Base-by-base conservation (phyloP, 2,797 vertebrate species). In the Crocodylus rhombifer region DNA sequence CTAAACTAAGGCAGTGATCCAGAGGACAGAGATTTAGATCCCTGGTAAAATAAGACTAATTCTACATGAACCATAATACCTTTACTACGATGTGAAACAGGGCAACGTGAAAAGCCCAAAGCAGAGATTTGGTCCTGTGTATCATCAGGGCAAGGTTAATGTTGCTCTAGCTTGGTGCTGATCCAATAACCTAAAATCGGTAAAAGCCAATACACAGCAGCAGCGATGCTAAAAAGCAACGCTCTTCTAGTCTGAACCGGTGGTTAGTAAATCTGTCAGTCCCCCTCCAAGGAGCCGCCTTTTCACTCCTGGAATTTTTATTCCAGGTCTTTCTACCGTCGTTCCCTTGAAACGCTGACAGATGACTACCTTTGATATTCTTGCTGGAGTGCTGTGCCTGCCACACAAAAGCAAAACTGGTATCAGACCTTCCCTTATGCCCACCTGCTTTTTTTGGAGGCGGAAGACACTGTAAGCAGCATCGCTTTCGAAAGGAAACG, bases 281-380 rank as follows among this genome's bases (percentile, higher is more conserved):
- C 75, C 85, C 85, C 80, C 91, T 94, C 84, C 74, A 81, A 89
- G 85, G 81, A 86, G 76, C 86, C 84, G 79, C 61, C 28, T 58
- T 74, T 65, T 80, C 74, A 75, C 9, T 11, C 28, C 6, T 58
- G 33, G 17, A 30, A 80, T 80, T 95, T 96, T 94, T 87, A 87
- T 75, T 82, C 93, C 0, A 0, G 76, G 82, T 94, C 11, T 0
- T 81, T 92, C 89, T 1, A 14, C 73, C 90, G 90, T 86, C 86
- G 83, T 91, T 94, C 91, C 82, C 42, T 5, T 88, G 91, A 88
- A 94, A 94, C 36, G 90, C 26, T 81, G 91, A 84, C 88, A 93
- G 90, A 88, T 95, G 86, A 92, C 85, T 28, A 91, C 87, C 91
- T 89, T 88, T 82, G 93, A 89, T 87, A 82, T 86, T 89, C 73